Conservation (phyloP, 2,888 invertebrate genomes). For the Allacma fusca region DNA sequence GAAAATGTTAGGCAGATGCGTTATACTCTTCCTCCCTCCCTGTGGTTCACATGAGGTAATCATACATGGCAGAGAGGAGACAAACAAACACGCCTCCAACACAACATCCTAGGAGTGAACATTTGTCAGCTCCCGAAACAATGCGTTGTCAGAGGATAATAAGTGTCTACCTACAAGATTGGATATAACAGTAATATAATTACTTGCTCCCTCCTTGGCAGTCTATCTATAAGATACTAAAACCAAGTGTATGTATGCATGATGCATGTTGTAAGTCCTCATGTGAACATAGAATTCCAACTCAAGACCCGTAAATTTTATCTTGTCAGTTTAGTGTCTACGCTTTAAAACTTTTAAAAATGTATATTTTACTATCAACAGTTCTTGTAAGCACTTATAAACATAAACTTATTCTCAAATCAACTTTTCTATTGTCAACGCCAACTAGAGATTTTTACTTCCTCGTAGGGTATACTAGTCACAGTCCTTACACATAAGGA, state of each 20-base stretch:
- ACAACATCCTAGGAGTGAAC: background rate
- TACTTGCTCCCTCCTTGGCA: background rate
- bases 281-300: background rate
- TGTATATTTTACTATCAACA: background rate
- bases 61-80: too few relatives aligned
- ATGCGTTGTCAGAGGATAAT: background rate
- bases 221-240: too few relatives aligned
- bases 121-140: background rate
- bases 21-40: too few relatives aligned
- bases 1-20: too few relatives aligned
- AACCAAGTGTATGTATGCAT: background rate
- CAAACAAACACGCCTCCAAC: too few relatives aligned
- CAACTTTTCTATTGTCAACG: too few relatives aligned
- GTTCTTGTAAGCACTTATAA: background rate
- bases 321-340: constrained; percentile 4
- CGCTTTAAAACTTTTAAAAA: background rate
- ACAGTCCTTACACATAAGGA: too few relatives aligned
- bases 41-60: too few relatives aligned
- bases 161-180: background rate
- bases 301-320: constrained; percentile 16
- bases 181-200: constrained; percentile 1
- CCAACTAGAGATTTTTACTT: too few relatives aligned
- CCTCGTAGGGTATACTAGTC: too few relatives aligned
- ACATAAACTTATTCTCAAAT: too few relatives aligned
- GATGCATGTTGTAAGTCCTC: background rate